A percentile compares a stretch with the other conserved stretches of the same genome.
Evolutionary conservation across 2,797 vertebrate genomes (phyloP).

Genomic region (Lithobates pipiens): DNA sequence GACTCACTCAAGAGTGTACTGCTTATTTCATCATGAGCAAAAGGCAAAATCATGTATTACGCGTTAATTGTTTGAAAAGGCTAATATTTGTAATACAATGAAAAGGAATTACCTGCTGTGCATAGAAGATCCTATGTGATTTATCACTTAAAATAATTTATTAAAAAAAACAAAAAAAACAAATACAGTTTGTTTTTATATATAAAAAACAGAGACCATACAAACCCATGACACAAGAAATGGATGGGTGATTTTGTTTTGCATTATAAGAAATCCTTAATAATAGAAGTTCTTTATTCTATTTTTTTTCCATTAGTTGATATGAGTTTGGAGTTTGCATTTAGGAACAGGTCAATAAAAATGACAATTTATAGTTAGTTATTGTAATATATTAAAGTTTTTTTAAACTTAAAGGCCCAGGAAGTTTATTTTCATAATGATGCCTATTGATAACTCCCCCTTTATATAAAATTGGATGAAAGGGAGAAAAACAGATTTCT

Average conservation of each 20-base stretch:
- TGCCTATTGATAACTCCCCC: no score
- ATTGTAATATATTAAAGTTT: no score
- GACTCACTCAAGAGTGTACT: neutral
- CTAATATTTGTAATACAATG: neutral
- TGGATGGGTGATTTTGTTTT: neutral
- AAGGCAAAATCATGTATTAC: neutral
- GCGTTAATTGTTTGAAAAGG: neutral
- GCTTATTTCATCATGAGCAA: neutral
- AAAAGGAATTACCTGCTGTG: neutral
- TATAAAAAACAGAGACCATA: neutral
- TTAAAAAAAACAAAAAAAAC: neutral
- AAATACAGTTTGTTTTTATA: constrained; percentile 2
- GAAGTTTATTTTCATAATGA: no score
- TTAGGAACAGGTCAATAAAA: neutral
- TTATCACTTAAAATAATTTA: constrained; percentile 12
- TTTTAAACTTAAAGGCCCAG: no score
- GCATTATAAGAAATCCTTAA: neutral
- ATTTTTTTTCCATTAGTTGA: neutral
- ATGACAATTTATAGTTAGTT: neutral
- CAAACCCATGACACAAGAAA: neutral
- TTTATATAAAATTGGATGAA: no score
- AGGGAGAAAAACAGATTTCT: no score
- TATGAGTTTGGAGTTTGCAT: neutral
- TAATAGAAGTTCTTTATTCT: neutral
- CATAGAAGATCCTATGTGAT: neutral